phyloP scores from a whole-genome alignment of 2,888 invertebrate species.

The Alentia gelatinosa region DNA sequence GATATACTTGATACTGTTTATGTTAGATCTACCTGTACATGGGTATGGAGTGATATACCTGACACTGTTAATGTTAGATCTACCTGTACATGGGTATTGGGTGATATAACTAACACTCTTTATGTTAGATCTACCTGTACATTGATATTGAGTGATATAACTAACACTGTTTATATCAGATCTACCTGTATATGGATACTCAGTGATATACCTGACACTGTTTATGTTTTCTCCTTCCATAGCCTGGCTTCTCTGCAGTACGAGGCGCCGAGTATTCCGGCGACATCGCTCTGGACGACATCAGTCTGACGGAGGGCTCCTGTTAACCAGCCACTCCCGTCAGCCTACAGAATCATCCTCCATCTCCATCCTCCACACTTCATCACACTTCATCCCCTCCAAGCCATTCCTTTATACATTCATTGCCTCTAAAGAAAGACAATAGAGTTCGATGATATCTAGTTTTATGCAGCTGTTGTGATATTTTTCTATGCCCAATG shows the following conservation, averaged over 20 bases:
- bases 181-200: neutral
- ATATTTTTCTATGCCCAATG: too few relatives aligned
- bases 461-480: too few relatives aligned
- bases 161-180: neutral
- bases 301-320: neutral
- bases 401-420: too few relatives aligned
- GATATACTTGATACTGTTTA: too few relatives aligned
- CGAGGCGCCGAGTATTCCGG: slow-evolving; percentile 61
- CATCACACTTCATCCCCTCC: too few relatives aligned
- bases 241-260: slow-evolving; percentile 61
- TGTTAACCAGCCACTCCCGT: slow-evolving; percentile 5
- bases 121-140: too few relatives aligned
- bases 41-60: neutral
- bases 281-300: slow-evolving; percentile 60
- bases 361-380: neutral
- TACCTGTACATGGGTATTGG: too few relatives aligned
- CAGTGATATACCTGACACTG: too few relatives aligned
- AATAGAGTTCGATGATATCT: too few relatives aligned
- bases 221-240: neutral
- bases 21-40: neutral
- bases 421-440: too few relatives aligned
- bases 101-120: too few relatives aligned
- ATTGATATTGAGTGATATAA: too few relatives aligned
- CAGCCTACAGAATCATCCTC: neutral
- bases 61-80: neutral